phyloP scores from a whole-genome alignment of 2,888 invertebrate species.

The Scaptomyza caliginosa region DNA sequence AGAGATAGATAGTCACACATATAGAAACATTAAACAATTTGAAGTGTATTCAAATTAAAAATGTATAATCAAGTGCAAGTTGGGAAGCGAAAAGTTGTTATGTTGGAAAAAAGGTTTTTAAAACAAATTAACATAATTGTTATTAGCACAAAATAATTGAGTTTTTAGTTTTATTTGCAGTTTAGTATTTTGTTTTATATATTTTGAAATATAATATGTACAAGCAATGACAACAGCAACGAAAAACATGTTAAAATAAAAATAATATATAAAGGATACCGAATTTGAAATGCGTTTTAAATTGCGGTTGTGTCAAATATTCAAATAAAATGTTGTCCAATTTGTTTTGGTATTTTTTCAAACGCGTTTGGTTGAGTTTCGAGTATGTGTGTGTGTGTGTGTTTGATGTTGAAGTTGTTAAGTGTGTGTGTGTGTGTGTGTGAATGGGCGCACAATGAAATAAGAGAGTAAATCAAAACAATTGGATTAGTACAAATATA shows the following conservation, averaged over 20 bases:
- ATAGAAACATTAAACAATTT: conserved; percentile 64
- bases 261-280: background rate
- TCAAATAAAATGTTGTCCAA: conserved; percentile 34
- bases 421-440: conserved; percentile 9
- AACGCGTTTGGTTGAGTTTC: conserved; percentile 52
- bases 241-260: conserved; percentile 1
- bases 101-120: conserved; percentile 6
- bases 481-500: conserved; percentile 75
- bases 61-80: conserved; percentile 27
- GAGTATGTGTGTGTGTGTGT: conserved; percentile 5
- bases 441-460: conserved; percentile 66
- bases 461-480: conserved; percentile 77
- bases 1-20: conserved; percentile 69
- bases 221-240: conserved; percentile 33
- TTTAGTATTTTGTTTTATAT: background rate
- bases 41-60: conserved; percentile 24
- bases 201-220: conserved; percentile 17
- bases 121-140: conserved; percentile 15
- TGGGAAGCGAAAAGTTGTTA: conserved; percentile 4
- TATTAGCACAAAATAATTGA: conserved; percentile 21
- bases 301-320: conserved; percentile 24
- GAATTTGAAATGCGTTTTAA: conserved; percentile 17
- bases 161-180: conserved; percentile 15
- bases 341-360: conserved; percentile 54
- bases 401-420: conserved; percentile 27